Evolutionary conservation across 2,888 invertebrate genomes (phyloP).

Genomic region (Heterodera filipjevi): DNA sequence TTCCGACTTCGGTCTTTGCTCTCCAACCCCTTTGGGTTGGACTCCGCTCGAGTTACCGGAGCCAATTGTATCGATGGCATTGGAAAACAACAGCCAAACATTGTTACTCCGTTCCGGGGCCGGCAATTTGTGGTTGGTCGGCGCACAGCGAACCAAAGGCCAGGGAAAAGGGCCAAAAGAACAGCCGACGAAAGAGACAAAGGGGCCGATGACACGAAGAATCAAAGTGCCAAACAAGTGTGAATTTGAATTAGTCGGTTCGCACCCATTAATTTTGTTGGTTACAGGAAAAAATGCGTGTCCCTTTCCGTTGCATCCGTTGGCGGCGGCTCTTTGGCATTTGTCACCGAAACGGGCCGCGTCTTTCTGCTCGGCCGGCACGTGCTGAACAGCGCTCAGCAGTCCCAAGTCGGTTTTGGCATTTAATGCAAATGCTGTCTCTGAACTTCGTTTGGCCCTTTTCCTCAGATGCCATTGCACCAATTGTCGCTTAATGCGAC

Average conservation of each 20-base stretch:
- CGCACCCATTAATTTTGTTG: neutral
- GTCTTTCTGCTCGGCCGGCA: conserved; percentile 76
- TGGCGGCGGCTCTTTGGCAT: conserved; percentile 83
- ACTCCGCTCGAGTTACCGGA: conserved; percentile 57
- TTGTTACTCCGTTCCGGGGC: conserved; percentile 56
- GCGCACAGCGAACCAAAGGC: conserved; percentile 27
- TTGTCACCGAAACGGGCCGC: conserved; percentile 86
- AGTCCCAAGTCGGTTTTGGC: neutral
- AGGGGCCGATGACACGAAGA: conserved; percentile 27
- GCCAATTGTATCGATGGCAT: conserved; percentile 54
- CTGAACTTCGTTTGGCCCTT: conserved; percentile 42
- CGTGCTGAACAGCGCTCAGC: conserved; percentile 68
- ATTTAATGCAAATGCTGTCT: conserved; percentile 25
- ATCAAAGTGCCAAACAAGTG: conserved; percentile 43
- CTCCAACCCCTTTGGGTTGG: conserved; percentile 42
- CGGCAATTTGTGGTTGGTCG: conserved; percentile 60
- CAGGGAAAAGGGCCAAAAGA: neutral
- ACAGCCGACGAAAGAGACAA: conserved; percentile 3
- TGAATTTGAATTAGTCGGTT: neutral
- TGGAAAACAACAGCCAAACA: conserved; percentile 50
- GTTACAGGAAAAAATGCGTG: conserved; percentile 47
- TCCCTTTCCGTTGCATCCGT: conserved; percentile 74
- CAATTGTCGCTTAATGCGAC: conserved; percentile 4
- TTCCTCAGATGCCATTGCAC: neutral
- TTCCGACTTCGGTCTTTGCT: conserved; percentile 68